Conservation (phyloP, 2,797 vertebrate genomes). For the Mionectes olivaceus region DNA sequence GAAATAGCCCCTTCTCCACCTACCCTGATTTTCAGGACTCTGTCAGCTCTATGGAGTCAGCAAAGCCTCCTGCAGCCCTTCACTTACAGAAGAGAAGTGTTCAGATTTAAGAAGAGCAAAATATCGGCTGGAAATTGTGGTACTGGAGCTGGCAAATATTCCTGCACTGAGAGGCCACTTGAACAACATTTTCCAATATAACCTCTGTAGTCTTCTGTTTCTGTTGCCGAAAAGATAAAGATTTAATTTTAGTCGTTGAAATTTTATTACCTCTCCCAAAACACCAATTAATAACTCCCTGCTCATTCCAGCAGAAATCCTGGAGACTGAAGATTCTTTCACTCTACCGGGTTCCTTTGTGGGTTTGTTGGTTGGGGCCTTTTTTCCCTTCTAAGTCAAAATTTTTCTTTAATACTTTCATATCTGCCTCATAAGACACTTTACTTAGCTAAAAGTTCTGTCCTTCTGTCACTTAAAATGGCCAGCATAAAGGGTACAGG, state of each 20-base stretch:
- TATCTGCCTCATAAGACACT: neutral
- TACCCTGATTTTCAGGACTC: neutral
- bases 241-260: neutral
- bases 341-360: neutral
- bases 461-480: neutral
- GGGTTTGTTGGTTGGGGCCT: neutral
- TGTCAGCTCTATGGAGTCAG: neutral
- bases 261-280: slow-evolving; percentile 12
- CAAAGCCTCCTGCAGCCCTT: neutral
- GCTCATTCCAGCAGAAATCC: slow-evolving; percentile 3
- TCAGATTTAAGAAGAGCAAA: neutral
- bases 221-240: neutral
- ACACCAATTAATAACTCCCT: neutral
- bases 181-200: neutral
- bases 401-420: neutral
- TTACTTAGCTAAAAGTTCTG: neutral
- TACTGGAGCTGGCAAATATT: neutral
- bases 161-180: neutral
- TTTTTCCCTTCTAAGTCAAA: neutral
- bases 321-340: neutral
- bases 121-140: neutral
- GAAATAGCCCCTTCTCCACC: neutral
- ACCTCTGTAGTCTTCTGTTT: neutral
- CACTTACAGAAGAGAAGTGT: neutral
- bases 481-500: rapidly evolving